Conservation (phyloP, 2,797 vertebrate genomes). For the Onychomys leucogaster region DNA sequence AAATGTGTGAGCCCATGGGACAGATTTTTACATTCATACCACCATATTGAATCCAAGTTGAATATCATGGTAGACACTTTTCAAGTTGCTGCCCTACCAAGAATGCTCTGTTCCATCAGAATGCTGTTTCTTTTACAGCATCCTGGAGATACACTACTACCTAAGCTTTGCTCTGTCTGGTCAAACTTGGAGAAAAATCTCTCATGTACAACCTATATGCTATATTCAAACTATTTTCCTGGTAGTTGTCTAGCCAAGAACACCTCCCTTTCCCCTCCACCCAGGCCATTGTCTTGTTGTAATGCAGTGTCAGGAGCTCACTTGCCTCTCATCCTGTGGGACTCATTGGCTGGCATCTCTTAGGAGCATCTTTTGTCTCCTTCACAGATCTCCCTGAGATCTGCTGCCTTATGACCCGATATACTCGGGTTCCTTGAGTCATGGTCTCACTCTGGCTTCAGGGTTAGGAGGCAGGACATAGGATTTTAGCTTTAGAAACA, state of each 20-base stretch:
- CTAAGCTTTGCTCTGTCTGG: background rate
- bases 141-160: background rate
- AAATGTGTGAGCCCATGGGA: background rate
- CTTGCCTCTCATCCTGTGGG: fast-evolving
- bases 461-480: background rate
- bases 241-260: background rate
- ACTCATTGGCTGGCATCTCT: background rate
- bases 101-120: background rate
- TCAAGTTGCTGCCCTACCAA: background rate
- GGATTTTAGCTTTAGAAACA: background rate
- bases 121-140: background rate
- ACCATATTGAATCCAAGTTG: background rate
- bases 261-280: background rate
- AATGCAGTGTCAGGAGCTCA: fast-evolving
- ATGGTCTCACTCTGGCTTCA: background rate
- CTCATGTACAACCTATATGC: background rate
- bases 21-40: background rate
- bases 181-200: background rate
- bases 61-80: background rate
- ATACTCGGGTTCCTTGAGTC: background rate
- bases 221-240: background rate
- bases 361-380: background rate
- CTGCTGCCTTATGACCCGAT: background rate
- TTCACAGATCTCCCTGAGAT: too few species aligned
- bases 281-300: background rate